A percentile compares a stretch with the other conserved stretches of the same genome.
phyloP scores from a whole-genome alignment of 35 echinoderm and acorn worm genomes.

The Lytechinus pictus region DNA sequence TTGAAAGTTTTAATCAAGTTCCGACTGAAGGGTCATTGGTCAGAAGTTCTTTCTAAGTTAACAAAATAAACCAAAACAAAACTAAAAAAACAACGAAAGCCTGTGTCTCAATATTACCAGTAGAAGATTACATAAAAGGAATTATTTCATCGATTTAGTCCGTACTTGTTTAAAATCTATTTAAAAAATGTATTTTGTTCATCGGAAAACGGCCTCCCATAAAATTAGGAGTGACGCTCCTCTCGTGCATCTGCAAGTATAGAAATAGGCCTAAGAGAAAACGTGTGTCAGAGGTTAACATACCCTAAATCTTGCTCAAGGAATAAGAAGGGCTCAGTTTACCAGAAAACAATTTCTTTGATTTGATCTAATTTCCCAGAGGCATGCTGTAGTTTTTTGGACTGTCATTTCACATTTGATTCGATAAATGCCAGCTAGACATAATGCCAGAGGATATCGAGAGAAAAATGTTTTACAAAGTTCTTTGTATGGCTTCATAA shows the following conservation, averaged over 20 bases:
- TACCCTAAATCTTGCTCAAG: not conserved
- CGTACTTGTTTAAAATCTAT: no score
- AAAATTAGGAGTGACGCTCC: not conserved
- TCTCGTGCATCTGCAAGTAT: not conserved
- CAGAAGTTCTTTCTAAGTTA: no score
- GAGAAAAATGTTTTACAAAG: not conserved
- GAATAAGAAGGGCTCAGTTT: not conserved
- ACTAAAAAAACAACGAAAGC: no score
- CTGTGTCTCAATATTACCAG: no score
- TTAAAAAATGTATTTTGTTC: not conserved
- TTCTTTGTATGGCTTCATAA: not conserved
- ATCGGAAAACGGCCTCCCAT: not conserved
- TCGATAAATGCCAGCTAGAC: not conserved
- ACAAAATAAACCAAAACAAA: no score
- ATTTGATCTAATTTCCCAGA: conserved; percentile 14
- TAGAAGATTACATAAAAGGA: no score
- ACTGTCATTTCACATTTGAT: not conserved
- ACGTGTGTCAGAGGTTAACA: not conserved
- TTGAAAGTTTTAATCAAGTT: no score
- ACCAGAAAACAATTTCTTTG: conserved; percentile 1
- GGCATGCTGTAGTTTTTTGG: not conserved
- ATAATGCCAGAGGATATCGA: not conserved
- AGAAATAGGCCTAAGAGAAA: not conserved
- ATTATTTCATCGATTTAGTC: no score
- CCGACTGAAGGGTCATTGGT: no score